Conservation (phyloP, 2,113 vertebrate genomes). For the Muntiacus muntjak region DNA sequence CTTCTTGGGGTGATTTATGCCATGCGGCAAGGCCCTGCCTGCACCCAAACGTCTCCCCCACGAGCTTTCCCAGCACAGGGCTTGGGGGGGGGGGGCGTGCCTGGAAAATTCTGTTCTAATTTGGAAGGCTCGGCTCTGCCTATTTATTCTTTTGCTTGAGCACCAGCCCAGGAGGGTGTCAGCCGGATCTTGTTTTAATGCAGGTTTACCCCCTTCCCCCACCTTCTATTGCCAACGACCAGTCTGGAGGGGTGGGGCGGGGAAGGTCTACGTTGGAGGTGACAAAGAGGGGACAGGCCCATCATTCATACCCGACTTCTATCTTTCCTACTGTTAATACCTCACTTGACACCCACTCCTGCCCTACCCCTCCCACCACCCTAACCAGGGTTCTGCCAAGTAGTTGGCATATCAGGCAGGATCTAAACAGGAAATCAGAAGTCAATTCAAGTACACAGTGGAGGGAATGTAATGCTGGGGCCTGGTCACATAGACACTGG, state of each 20-base stretch:
- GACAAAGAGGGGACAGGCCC: not conserved
- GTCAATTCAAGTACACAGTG: not conserved
- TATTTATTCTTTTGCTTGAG: not conserved
- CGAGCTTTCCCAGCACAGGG: not conserved
- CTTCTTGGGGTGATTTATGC: slow-evolving; percentile 23
- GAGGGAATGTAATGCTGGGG: not conserved
- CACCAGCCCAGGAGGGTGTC: not conserved
- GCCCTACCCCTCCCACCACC: accelerated
- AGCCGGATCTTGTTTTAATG: not conserved
- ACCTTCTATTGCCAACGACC: not conserved
- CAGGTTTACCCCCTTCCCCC: accelerated
- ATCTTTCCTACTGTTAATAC: not conserved
- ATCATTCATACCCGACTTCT: not conserved
- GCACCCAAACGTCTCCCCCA: not conserved
- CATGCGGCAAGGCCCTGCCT: not conserved
- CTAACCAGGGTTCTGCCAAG: not conserved
- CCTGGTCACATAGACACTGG: not conserved
- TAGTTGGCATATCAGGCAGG: not conserved
- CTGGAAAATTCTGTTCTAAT: not conserved
- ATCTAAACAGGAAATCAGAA: not conserved
- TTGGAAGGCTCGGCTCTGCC: not conserved
- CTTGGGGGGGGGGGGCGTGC: not conserved
- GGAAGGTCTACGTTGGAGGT: not conserved
- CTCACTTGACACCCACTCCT: not conserved
- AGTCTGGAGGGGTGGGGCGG: not conserved